A percentile compares a stretch with the other conserved stretches of the same genome.
phyloP scores from a whole-genome alignment of 2,888 invertebrate genomes.

The Leucozona laternaria region DNA sequence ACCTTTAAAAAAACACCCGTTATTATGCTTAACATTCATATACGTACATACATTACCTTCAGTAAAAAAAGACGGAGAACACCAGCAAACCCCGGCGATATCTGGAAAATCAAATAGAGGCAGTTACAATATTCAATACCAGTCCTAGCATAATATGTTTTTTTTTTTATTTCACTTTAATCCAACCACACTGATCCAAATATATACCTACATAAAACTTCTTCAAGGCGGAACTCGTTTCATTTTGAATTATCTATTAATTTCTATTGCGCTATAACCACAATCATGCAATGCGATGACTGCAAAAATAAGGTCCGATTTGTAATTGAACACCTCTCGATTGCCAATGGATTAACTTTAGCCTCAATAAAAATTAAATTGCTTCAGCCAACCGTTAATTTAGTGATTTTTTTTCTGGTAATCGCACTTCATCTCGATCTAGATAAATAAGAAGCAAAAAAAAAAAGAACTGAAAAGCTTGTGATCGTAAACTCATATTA shows the following conservation, averaged over 20 bases:
- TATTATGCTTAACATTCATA: too few relatives aligned
- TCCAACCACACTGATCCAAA: neutral
- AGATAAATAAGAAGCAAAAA: constrained; percentile 11
- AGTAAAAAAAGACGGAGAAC: too few relatives aligned
- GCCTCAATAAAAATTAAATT: constrained; percentile 18
- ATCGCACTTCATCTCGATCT: constrained; percentile 47
- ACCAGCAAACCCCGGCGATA: too few relatives aligned
- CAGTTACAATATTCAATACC: too few relatives aligned
- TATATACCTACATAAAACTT: neutral
- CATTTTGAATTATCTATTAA: constrained; percentile 13
- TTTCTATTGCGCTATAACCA: neutral
- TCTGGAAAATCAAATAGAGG: too few relatives aligned
- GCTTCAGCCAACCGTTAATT: constrained; percentile 42
- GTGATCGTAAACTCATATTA: constrained; percentile 43
- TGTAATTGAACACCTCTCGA: constrained; percentile 36
- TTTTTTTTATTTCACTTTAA: neutral
- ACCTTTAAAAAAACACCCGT: too few relatives aligned
- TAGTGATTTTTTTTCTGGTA: constrained; percentile 29
- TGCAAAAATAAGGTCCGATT: constrained; percentile 28
- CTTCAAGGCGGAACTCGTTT: constrained; percentile 25
- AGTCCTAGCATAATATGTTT: too few relatives aligned
- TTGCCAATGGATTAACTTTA: constrained; percentile 14
- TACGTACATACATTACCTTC: too few relatives aligned
- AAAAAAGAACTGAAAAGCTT: constrained; percentile 4
- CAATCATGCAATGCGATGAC: constrained; percentile 26